phyloP scores from a whole-genome alignment of 37 sponge, comb jelly and placozoan species.

The Axinella damicornis region DNA sequence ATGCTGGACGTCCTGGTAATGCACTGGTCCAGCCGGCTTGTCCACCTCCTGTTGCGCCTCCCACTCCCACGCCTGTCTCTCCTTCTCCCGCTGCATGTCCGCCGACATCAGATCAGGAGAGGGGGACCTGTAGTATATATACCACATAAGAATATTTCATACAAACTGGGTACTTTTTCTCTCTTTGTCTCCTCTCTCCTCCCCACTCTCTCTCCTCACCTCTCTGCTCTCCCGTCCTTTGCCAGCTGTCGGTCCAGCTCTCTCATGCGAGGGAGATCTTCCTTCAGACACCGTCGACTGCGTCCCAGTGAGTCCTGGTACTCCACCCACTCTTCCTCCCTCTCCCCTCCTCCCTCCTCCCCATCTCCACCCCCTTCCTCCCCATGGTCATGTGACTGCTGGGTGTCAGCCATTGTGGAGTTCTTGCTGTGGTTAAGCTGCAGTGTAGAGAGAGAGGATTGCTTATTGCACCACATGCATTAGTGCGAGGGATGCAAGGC shows the following conservation, averaged over 20 bases:
- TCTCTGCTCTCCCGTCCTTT: background rate
- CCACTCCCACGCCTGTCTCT: conserved; percentile 62
- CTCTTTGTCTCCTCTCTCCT: background rate
- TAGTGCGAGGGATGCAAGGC: background rate
- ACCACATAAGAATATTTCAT: too few species aligned
- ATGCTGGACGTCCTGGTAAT: conserved; percentile 75
- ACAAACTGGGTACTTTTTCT: too few species aligned
- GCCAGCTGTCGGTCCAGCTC: conserved; percentile 30
- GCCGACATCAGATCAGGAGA: conserved; percentile 73
- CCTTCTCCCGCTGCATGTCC: conserved; percentile 73
- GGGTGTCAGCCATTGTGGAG: background rate
- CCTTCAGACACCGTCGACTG: conserved; percentile 62
- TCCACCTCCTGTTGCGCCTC: conserved; percentile 56
- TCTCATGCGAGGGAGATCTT: conserved; percentile 69
- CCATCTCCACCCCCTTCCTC: background rate
- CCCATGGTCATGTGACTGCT: too few species aligned
- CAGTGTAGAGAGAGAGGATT: background rate
- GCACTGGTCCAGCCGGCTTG: conserved; percentile 63
- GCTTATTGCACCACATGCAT: too few species aligned
- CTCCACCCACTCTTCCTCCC: conserved; percentile 72
- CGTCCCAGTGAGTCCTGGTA: conserved; percentile 83
- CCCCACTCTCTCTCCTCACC: background rate
- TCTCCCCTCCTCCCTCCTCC: background rate
- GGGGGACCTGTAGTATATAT: conserved; percentile 42
- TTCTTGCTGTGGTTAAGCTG: background rate